Evolutionary conservation across 2,888 invertebrate species (phyloP), one percentile per base, ranked within the genome.

Genomic region (Microctonus hyperodae): DNA sequence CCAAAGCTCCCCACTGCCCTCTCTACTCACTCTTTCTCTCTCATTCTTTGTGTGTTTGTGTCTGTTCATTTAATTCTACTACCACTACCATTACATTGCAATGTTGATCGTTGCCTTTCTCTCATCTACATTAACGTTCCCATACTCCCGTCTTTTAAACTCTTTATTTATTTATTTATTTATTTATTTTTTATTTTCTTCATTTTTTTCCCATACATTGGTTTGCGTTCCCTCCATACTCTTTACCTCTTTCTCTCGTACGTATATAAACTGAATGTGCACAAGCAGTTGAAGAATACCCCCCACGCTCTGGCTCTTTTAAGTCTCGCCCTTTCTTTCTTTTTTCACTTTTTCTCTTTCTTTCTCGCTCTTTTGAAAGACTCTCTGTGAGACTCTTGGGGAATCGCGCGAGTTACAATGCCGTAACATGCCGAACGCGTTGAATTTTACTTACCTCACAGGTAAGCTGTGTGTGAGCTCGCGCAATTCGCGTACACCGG

Each of bases 361-460:
- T 56, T 53, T 62, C 62, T 33, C 62, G 23, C 62, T 22, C 51
- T 22, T 59, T 11, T 13, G 25, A 5, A n/a, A 23, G 20, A 1
- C 25, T 22, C 59, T 61, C 40, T 23, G 60, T 35, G 61, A 56
- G 50, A 62, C 64, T 62, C 57, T 60, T 51, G 69, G 70, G 59
- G 67, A 69, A 65, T 70, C 70, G 70, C 68, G 76, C 76, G 78
- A 81, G 77, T 79, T 79, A 81, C 80, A 81, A 81, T 83, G 82
- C 82, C 79, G 82, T 83, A 83, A 83, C 81, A 80, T 78, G 79
- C 71, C 76, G 74, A 80, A 78, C 81, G 79, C 77, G 79, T 71
- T 76, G 75, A 80, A 78, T 79, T 81, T 81, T 80, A 82, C 82
- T 83, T 83, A 83, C 82, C 82, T 82, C 83, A 83, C 82, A 83